These are phyloP conservation scores for Lordiphosa stackelbergi DNA, from an alignment of 1,140 invertebrate species.

Conservation along the genomic window DNA sequence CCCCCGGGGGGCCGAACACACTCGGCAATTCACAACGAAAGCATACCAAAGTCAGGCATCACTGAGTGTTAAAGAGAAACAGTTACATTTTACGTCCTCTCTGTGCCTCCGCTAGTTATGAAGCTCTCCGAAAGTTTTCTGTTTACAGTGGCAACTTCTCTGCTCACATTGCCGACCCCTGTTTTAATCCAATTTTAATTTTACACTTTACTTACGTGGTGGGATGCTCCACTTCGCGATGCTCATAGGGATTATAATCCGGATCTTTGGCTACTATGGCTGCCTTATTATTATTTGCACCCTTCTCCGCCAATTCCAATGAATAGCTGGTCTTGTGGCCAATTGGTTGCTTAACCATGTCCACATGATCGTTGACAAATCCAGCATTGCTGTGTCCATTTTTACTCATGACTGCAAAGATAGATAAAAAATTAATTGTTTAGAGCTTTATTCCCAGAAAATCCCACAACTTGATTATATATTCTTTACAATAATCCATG, in stretches of 20 bases:
- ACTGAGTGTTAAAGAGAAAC: no score
- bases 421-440: neutral
- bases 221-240: slow-evolving; percentile 83
- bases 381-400: slow-evolving; percentile 74
- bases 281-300: slow-evolving; percentile 73
- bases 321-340: slow-evolving; percentile 50
- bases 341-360: slow-evolving; percentile 46
- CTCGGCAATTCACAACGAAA: no score
- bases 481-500: neutral
- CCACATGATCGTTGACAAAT: slow-evolving; percentile 62
- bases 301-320: slow-evolving; percentile 78
- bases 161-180: no score
- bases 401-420: slow-evolving; percentile 60
- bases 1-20: no score
- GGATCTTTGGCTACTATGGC: slow-evolving; percentile 53
- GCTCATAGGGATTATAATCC: slow-evolving; percentile 82
- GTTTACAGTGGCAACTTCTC: no score
- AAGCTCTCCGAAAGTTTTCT: no score
- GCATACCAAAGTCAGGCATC: no score
- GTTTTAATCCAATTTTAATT: no score
- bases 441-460: neutral
- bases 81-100: no score
- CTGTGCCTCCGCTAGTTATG: no score
- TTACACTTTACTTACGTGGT: slow-evolving; percentile 81
- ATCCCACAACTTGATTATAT: no score